Percentiles rank a stretch among this genome's conserved stretches.
These are phyloP conservation scores for Rapana venosa DNA, from an alignment of 2,888 invertebrate genomes.

Conservation along the genomic window DNA sequence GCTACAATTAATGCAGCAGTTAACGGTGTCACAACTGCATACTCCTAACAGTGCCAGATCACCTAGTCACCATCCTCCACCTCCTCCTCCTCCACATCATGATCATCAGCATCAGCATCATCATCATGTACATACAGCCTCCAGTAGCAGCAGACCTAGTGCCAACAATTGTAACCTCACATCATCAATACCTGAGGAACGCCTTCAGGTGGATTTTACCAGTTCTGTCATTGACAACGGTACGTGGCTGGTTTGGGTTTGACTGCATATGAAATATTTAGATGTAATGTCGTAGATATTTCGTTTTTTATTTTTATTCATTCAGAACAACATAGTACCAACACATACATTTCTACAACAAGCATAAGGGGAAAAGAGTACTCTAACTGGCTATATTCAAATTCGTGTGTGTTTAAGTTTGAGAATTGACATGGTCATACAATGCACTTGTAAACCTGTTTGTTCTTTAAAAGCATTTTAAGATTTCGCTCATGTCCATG, in stretches of 20 bases:
- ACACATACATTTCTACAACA: too few relatives aligned
- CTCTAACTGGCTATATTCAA: too few relatives aligned
- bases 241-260: slow-evolving; percentile 45
- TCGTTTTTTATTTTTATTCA: too few relatives aligned
- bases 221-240: slow-evolving; percentile 66
- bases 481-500: too few relatives aligned
- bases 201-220: slow-evolving; percentile 63
- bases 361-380: too few relatives aligned
- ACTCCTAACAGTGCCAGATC: not conserved
- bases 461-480: too few relatives aligned
- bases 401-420: too few relatives aligned
- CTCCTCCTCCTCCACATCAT: not conserved
- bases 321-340: too few relatives aligned
- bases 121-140: not conserved
- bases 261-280: too few relatives aligned
- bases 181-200: slow-evolving; percentile 40
- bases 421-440: too few relatives aligned
- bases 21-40: slow-evolving; percentile 27
- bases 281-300: too few relatives aligned
- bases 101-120: not conserved
- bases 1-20: slow-evolving; percentile 51
- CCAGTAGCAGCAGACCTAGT: not conserved
- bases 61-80: not conserved
- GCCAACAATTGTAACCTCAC: slow-evolving; percentile 42
- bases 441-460: too few relatives aligned